A percentile compares a stretch with the other conserved stretches of the same genome.
Conservation (phyloP, 2,888 invertebrate species). For the Tanypteryx hageni region DNA sequence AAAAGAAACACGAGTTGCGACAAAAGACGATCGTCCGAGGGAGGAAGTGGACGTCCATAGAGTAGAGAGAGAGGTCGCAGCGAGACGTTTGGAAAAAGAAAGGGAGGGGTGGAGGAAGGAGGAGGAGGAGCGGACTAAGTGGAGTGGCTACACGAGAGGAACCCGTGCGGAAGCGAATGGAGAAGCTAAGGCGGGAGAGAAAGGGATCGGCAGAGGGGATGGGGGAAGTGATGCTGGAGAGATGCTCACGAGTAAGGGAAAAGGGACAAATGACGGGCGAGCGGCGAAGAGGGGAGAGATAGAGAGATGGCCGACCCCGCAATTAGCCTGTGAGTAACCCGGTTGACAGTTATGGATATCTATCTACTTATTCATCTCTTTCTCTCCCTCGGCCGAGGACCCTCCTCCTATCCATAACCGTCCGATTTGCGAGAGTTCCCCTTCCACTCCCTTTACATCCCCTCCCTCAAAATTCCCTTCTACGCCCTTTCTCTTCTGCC, state of each 20-base stretch:
- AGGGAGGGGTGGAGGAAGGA: not conserved
- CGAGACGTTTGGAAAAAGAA: not conserved
- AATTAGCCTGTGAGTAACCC: constrained; percentile 64
- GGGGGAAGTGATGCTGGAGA: not conserved
- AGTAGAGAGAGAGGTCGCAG: not conserved
- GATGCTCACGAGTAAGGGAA: not conserved
- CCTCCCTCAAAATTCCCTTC: not conserved
- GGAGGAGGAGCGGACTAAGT: not conserved
- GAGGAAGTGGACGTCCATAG: constrained; percentile 1
- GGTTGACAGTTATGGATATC: constrained; percentile 61
- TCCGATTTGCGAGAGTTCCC: not conserved
- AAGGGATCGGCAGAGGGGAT: not conserved
- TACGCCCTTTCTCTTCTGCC: not conserved
- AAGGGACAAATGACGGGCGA: constrained; percentile 11
- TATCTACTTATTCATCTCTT: constrained; percentile 59
- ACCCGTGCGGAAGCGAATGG: constrained; percentile 36
- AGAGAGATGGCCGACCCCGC: constrained; percentile 46
- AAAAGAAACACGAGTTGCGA: not conserved
- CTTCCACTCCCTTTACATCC: not conserved
- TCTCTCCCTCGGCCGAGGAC: constrained; percentile 16
- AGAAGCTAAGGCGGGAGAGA: not conserved
- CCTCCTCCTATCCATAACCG: not conserved
- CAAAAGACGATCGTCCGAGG: not conserved
- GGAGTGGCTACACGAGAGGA: not conserved
- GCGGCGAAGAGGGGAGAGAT: not conserved